A percentile compares a stretch with the other conserved stretches of the same genome.
These are phyloP conservation scores for Tromatobia lineatoria DNA, from an alignment of 2,888 invertebrate species.

Conservation along the genomic window DNA sequence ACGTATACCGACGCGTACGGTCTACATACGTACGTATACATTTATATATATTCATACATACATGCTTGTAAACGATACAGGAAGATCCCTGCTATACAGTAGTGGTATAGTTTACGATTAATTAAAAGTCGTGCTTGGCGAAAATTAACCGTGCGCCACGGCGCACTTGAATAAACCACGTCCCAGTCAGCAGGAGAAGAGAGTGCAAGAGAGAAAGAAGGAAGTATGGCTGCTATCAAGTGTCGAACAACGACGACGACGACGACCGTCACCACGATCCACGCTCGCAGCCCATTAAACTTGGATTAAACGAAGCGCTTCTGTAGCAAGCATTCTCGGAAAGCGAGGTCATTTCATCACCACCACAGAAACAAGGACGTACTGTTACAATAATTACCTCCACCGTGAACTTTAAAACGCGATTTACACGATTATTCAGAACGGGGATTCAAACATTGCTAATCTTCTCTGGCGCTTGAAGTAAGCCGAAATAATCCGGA, in stretches of 20 bases:
- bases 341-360: slow-evolving; percentile 24
- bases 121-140: slow-evolving; percentile 67
- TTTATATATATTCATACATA: too few relatives aligned
- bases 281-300: slow-evolving; percentile 64
- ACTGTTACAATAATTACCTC: slow-evolving; percentile 22
- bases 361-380: neutral
- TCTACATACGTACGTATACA: neutral
- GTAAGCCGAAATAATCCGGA: neutral
- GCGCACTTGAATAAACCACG: slow-evolving; percentile 50
- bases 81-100: slow-evolving; percentile 49
- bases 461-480: neutral
- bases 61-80: slow-evolving; percentile 31
- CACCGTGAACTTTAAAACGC: neutral
- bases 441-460: neutral
- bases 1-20: slow-evolving; percentile 4
- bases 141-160: slow-evolving; percentile 60
- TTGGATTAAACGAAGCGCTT: slow-evolving; percentile 62
- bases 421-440: neutral
- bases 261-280: slow-evolving; percentile 55
- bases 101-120: slow-evolving; percentile 63
- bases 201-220: slow-evolving; percentile 15
- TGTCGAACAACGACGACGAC: slow-evolving; percentile 32
- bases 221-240: slow-evolving; percentile 48
- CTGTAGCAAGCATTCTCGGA: slow-evolving; percentile 6
- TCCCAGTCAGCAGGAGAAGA: slow-evolving; percentile 24